A percentile compares a stretch with the other conserved stretches of the same genome.
These are phyloP conservation scores for Ciconia nigra DNA, from an alignment of 2,797 vertebrate species.

Conservation along the genomic window DNA sequence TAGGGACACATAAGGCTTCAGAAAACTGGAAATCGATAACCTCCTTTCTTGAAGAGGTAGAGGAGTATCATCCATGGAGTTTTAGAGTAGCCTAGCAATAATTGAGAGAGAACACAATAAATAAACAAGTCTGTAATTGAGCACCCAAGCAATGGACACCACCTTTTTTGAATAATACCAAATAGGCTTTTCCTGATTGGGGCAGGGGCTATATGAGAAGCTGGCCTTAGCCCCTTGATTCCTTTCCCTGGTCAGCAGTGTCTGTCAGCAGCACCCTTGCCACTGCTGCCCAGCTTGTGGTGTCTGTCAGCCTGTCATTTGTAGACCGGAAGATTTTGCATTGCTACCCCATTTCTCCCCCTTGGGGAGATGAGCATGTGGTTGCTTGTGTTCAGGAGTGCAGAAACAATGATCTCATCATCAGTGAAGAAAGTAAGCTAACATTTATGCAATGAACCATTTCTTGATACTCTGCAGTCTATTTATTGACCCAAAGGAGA, in stretches of 20 bases:
- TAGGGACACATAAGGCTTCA: not conserved
- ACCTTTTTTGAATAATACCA: not conserved
- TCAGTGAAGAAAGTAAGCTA: not conserved
- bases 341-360: not conserved
- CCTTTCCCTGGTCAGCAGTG: not conserved
- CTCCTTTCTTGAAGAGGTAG: not conserved
- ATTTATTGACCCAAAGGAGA: not conserved
- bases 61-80: not conserved
- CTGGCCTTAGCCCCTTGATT: not conserved
- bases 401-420: not conserved
- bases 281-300: not conserved
- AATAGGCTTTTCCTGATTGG: not conserved
- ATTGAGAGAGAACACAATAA: not conserved
- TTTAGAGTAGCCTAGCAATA: not conserved
- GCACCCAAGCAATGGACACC: not conserved
- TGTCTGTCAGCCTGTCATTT: not conserved
- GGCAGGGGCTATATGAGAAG: not conserved
- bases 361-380: not conserved
- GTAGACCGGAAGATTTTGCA: accelerated
- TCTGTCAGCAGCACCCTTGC: not conserved
- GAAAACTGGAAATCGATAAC: not conserved
- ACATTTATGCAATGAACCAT: not conserved
- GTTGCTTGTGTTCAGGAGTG: not conserved
- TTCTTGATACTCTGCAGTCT: not conserved
- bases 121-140: not conserved